Evolutionary conservation across 2,888 invertebrate species (phyloP).

Genomic region (Slavum lentiscoides): DNA sequence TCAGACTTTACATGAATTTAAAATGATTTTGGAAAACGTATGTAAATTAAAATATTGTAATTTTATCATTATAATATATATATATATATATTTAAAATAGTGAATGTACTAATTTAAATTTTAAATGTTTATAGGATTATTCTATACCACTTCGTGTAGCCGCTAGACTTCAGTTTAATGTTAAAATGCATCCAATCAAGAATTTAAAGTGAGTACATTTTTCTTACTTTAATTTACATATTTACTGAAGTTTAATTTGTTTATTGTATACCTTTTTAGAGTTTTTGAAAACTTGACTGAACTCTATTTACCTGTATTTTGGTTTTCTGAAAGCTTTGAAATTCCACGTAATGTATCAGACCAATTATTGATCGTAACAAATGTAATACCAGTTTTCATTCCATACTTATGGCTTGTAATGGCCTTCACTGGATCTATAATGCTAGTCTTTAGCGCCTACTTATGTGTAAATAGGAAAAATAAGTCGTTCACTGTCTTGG

Average conservation of each 20-base stretch:
- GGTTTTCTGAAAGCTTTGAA: slow-evolving; percentile 74
- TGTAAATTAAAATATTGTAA: slow-evolving; percentile 57
- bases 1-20: slow-evolving; percentile 59
- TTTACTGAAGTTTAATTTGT: background rate
- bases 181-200: slow-evolving; percentile 64
- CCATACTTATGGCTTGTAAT: slow-evolving; percentile 41
- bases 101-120: background rate
- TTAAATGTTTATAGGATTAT: slow-evolving; percentile 62
- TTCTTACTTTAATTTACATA: slow-evolving; percentile 38
- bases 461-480: slow-evolving; percentile 35
- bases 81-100: no score
- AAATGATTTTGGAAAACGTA: slow-evolving; percentile 72
- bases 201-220: slow-evolving; percentile 64
- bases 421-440: slow-evolving; percentile 26
- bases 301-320: slow-evolving; percentile 75
- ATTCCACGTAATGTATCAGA: slow-evolving; percentile 65
- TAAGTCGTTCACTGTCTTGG: slow-evolving; percentile 20
- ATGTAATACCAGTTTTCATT: slow-evolving; percentile 17
- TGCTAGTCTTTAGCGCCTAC: slow-evolving; percentile 28
- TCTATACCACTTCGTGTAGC: slow-evolving; percentile 76
- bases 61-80: background rate
- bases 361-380: slow-evolving; percentile 63
- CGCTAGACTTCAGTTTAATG: slow-evolving; percentile 79
- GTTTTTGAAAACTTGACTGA: slow-evolving; percentile 70
- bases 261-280: slow-evolving; percentile 61